Base-by-base conservation (phyloP, 2,113 vertebrate genomes). In the Lophochroa leadbeateri region DNA sequence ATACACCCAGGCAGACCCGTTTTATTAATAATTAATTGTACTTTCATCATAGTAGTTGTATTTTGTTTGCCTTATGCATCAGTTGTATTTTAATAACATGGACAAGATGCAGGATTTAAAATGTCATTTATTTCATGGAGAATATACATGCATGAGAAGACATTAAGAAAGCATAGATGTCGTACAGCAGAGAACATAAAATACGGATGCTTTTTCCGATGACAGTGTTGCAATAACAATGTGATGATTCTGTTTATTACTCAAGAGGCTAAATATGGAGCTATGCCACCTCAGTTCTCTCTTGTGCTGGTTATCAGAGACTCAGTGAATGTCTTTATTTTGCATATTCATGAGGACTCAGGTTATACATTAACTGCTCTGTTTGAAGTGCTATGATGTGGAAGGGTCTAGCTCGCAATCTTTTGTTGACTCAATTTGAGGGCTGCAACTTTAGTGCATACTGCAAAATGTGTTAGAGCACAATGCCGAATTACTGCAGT, bases 211-310 rank as follows among this genome's bases (percentile, higher is more conserved):
- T 98, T 95, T 96, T 97, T 97, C 94, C n/a, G 46, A 85, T 97
- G 94, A 95, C 90, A 76, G 44, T 78, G 71, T 93, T 70, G 75
- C 33, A 92, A 97, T 97, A 97, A 96, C 15, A 68, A 11, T 82
- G 87, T 78, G 50, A 88, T 98, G 94, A 70, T 94, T 84, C 70
- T 97, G 88, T 95, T 90, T 97, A 93, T 96, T 93, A 94, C 79
- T 93, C 79, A 90, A 82, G 75, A 94, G 90, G 65, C 85, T 96
- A 94, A 97, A 92, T 95, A 87, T 8, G 44, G 50, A 92, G 44
- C 57, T 78, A 18, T 89, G 77, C 47, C 78, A 78, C 71, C 33
- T 76, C 60, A 37, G 28, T 77, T 96, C 50, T 84, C 49, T 39
- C 25, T 92, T 65, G 79, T 82, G 57, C 88, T 81, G 68, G 96